Base-by-base conservation (phyloP, 1,140 invertebrate genomes). In the Nebria ingens region DNA sequence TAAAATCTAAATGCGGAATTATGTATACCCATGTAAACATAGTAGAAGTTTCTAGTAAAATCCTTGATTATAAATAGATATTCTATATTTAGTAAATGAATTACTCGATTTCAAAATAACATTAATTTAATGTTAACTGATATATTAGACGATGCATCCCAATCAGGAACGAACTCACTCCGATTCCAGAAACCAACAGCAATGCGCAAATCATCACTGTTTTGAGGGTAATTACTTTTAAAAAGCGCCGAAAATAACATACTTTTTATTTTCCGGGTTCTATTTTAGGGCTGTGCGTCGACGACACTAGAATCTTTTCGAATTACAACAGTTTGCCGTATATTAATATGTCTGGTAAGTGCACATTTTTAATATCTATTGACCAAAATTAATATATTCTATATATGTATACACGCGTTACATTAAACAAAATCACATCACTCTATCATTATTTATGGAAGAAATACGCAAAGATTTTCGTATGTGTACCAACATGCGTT, bases 1-100 rank as follows among this genome's bases (percentile, higher is more conserved):
- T 61, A 62, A 59, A 40, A 57, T 56, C 49, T 21, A 21, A 56
- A 54, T 55, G 51, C 38, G 58, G 34, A 53, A 59, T 54, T 19
- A 57, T 60, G 58, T 53, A 34, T 56, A 51, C 20, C 53, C 4
- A n/a, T 58, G 40, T 45, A 17, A 45, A 45, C 40, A 45, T 45
- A 17, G 15, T 45, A 45, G 9, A 45, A 12, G 40, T 45, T 45
- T 17, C n/a, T n/a, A n/a, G n/a, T 45, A 6, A 3, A 45, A 45
- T 45, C 40, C 40, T 45, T 45, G 40, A 45, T 45, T 45, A 45
- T 12, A 45, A 45, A 45, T 45, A 45, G n/a, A 45, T 17, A 12
- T 45, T 45, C 40, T 45, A 45, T 45, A 45, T 45, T 45, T 45
- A 45, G 40, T 45, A 45, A 45, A 45, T 45, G 40, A 45, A 45